Percentiles rank a stretch among this genome's conserved stretches.
Conservation (phyloP, 2,113 vertebrate species). For the Phalacrocorax pelagicus region DNA sequence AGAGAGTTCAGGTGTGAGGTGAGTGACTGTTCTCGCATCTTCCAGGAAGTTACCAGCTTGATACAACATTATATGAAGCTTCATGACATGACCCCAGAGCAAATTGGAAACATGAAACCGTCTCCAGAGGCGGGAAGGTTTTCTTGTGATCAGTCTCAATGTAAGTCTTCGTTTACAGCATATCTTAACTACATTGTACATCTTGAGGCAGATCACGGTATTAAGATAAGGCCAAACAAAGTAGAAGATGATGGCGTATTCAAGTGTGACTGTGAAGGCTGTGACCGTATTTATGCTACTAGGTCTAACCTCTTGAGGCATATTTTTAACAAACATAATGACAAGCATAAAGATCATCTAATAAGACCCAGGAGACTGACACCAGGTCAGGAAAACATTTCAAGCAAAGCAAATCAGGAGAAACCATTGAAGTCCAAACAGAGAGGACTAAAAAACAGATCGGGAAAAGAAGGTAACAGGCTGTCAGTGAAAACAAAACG, state of each 20-base stretch:
- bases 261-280: conserved; percentile 93
- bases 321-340: conserved; percentile 93
- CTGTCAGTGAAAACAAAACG: conserved; percentile 77
- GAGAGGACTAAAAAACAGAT: conserved; percentile 76
- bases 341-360: conserved; percentile 86
- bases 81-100: conserved; percentile 87
- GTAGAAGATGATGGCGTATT: conserved; percentile 82
- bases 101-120: conserved; percentile 81
- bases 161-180: conserved; percentile 81
- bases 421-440: conserved; percentile 76
- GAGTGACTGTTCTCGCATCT: conserved; percentile 92
- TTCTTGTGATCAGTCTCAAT: conserved; percentile 87
- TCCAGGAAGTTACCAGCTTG: conserved; percentile 87
- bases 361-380: conserved; percentile 83
- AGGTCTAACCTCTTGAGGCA: conserved; percentile 93
- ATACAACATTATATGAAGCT: conserved; percentile 93
- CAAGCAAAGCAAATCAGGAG: conserved; percentile 80
- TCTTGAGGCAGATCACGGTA: conserved; percentile 84
- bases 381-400: conserved; percentile 79
- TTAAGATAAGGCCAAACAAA: conserved; percentile 75
- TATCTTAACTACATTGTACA: conserved; percentile 88
- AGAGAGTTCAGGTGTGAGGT: conserved; percentile 92
- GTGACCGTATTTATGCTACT: conserved; percentile 91
- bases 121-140: conserved; percentile 82
- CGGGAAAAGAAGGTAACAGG: conserved; percentile 83